These are phyloP conservation scores for Ficedula albicollis DNA, from an alignment of 2,797 vertebrate species.

Conservation along the genomic window DNA sequence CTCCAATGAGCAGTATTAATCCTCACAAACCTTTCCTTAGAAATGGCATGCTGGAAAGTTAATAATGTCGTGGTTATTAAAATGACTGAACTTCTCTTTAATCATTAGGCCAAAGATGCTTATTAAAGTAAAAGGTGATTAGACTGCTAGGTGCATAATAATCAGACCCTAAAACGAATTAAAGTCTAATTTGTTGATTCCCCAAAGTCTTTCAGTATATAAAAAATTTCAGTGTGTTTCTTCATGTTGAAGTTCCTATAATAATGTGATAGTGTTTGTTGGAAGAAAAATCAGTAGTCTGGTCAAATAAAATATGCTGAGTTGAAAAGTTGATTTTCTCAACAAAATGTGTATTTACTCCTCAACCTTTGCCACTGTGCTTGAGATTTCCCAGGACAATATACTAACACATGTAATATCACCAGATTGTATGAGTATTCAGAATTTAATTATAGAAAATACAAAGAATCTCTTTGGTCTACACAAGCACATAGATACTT, in stretches of 20 bases:
- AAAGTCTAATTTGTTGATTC: constrained; percentile 53
- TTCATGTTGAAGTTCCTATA: neutral
- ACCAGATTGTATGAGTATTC: neutral
- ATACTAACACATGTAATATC: neutral
- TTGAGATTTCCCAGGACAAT: neutral
- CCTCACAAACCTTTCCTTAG: constrained; percentile 69
- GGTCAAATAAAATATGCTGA: neutral
- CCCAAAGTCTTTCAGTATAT: neutral
- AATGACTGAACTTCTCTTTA: constrained; percentile 61
- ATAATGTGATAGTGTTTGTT: neutral
- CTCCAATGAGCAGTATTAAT: constrained; percentile 72
- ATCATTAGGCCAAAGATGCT: constrained; percentile 60
- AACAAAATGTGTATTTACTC: neutral
- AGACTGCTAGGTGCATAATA: constrained; percentile 54
- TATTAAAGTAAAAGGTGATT: constrained; percentile 67
- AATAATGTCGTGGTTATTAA: constrained; percentile 73
- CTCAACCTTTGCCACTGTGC: neutral
- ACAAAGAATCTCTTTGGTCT: neutral
- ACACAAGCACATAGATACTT: neutral
- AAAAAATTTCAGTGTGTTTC: constrained; percentile 2
- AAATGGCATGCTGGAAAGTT: constrained; percentile 73
- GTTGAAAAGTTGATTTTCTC: neutral
- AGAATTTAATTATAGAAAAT: neutral
- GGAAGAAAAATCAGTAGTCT: neutral
- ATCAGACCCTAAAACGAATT: constrained; percentile 48